Conservation (phyloP, 2,797 vertebrate genomes). For the Otus scops region DNA sequence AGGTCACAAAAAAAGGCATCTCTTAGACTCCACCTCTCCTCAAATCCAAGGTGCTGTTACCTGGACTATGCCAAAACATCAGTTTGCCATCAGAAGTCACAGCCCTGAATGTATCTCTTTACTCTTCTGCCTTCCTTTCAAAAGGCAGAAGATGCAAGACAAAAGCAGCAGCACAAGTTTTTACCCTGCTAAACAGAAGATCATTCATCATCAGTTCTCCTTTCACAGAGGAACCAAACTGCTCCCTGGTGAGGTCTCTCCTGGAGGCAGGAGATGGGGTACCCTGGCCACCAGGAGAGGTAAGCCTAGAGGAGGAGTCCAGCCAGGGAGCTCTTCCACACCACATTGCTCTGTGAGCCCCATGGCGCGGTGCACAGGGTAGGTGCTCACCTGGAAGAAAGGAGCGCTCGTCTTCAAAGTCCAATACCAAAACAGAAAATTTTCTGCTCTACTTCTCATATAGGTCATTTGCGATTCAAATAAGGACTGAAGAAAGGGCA, state of each 20-base stretch:
- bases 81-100: neutral
- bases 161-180: neutral
- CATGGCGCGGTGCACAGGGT: fast-evolving
- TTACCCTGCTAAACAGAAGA: neutral
- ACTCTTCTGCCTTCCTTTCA: neutral
- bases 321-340: neutral
- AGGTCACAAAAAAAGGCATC: neutral
- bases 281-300: neutral
- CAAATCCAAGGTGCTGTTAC: neutral
- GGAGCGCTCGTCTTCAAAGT: neutral
- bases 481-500: slow-evolving; percentile 29
- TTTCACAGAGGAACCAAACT: neutral
- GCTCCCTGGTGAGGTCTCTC: neutral
- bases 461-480: slow-evolving; percentile 54
- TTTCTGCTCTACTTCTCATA: slow-evolving; percentile 63
- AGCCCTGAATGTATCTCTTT: neutral
- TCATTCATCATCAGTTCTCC: neutral
- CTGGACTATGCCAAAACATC: neutral
- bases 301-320: neutral
- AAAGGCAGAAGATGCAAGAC: neutral
- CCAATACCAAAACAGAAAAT: neutral
- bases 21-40: neutral
- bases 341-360: fast-evolving
- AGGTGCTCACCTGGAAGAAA: slow-evolving; percentile 20
- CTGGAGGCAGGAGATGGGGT: neutral